These are phyloP conservation scores for Calephelis virginiensis DNA, from an alignment of 1,140 invertebrate genomes.

Conservation along the genomic window DNA sequence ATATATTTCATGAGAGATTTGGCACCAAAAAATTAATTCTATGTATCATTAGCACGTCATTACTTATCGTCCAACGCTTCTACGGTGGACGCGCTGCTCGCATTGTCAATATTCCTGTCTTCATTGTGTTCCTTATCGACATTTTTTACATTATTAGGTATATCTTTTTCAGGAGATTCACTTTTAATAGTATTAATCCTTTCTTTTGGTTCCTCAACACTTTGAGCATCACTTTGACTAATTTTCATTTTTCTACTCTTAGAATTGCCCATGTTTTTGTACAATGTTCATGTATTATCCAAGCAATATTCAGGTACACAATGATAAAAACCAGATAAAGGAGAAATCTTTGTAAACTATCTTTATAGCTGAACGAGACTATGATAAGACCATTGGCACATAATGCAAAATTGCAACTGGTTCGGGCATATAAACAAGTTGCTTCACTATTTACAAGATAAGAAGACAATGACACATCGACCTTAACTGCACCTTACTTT, in stretches of 20 bases:
- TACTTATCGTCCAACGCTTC: slow-evolving; percentile 70
- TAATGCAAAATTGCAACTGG: slow-evolving; percentile 59
- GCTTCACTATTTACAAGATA: slow-evolving; percentile 49
- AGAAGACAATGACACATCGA: slow-evolving; percentile 63
- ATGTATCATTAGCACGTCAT: slow-evolving; percentile 22
- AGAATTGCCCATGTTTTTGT: slow-evolving; percentile 60
- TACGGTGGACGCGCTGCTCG: slow-evolving; percentile 66
- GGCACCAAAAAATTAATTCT: slow-evolving; percentile 20
- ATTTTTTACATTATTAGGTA: slow-evolving; percentile 30
- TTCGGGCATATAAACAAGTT: slow-evolving; percentile 52
- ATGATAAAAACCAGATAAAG: slow-evolving; percentile 48
- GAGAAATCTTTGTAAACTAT: slow-evolving; percentile 43
- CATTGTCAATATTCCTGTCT: slow-evolving; percentile 56
- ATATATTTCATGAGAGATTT: slow-evolving; percentile 17
- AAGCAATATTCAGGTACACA: slow-evolving; percentile 30
- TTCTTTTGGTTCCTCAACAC: slow-evolving; percentile 39
- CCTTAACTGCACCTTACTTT: neutral
- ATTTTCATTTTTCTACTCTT: slow-evolving; percentile 70
- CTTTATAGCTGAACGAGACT: slow-evolving; percentile 35
- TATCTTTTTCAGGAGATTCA: slow-evolving; percentile 43
- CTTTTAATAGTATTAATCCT: slow-evolving; percentile 59
- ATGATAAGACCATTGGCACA: slow-evolving; percentile 51
- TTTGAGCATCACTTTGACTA: slow-evolving; percentile 39
- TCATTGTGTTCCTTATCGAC: slow-evolving; percentile 37
- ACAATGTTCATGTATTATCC: slow-evolving; percentile 39